These are phyloP conservation scores for Caenorhabditis tropicalis DNA, from an alignment of 1,140 invertebrate genomes.

Conservation along the genomic window DNA sequence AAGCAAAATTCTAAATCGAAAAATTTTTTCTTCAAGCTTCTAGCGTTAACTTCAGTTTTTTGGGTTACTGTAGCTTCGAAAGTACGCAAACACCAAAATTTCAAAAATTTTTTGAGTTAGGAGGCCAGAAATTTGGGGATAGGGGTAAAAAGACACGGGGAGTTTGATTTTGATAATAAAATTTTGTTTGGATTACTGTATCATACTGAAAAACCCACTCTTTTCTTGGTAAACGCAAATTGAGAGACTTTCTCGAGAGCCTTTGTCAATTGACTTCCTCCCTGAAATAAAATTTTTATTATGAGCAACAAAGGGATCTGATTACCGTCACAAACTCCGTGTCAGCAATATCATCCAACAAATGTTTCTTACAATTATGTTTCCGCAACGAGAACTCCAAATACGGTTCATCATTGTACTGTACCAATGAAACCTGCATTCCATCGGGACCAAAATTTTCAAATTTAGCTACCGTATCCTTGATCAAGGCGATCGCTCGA, in stretches of 20 bases:
- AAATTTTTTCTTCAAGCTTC: too few relatives aligned
- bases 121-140: too few relatives aligned
- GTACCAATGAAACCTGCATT: conserved; percentile 65
- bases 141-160: too few relatives aligned
- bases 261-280: conserved; percentile 62
- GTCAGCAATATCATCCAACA: conserved; percentile 64
- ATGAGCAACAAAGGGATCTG: too few relatives aligned
- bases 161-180: too few relatives aligned
- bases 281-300: conserved; percentile 49
- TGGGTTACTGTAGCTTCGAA: too few relatives aligned
- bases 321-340: conserved; percentile 62
- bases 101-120: too few relatives aligned
- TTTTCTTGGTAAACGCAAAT: conserved; percentile 63
- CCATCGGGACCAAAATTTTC: conserved; percentile 65
- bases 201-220: conserved; percentile 57
- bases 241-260: conserved; percentile 68
- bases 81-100: too few relatives aligned
- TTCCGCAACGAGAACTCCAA: conserved; percentile 66
- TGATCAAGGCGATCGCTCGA: conserved; percentile 60
- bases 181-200: too few relatives aligned
- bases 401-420: conserved; percentile 65
- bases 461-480: conserved; percentile 64
- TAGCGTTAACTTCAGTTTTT: too few relatives aligned
- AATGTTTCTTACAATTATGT: conserved; percentile 63
- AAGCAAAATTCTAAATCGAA: too few relatives aligned